Evolutionary conservation across 2,113 vertebrate genomes (phyloP).

Genomic region (Rhea pennata): DNA sequence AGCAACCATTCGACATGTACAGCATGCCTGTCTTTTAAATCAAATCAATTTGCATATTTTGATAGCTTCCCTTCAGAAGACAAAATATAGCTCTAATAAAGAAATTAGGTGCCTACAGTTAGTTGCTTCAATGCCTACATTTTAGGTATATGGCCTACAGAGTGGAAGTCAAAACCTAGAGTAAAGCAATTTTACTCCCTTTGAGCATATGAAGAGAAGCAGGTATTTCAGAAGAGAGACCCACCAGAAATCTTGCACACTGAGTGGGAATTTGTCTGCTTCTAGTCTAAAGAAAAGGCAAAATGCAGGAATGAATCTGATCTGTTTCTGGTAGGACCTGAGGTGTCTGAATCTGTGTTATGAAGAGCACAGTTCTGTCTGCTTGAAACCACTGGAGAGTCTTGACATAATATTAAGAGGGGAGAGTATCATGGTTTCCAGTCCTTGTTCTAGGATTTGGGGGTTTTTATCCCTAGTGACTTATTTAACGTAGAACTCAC

Average conservation of each 20-base stretch:
- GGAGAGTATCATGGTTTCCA: not conserved
- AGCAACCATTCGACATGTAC: not conserved
- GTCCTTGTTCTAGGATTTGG: not conserved
- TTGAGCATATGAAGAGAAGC: not conserved
- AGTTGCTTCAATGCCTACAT: not conserved
- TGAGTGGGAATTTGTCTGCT: not conserved
- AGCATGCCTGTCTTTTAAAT: not conserved
- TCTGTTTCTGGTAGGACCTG: not conserved
- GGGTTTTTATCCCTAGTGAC: not conserved
- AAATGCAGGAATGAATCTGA: not conserved
- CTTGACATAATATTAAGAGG: not conserved
- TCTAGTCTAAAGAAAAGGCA: not conserved
- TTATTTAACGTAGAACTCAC: not conserved
- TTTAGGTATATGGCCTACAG: not conserved
- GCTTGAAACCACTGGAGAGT: not conserved
- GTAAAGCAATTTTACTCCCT: not conserved
- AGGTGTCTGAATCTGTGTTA: not conserved
- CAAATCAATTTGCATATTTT: not conserved
- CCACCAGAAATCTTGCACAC: not conserved
- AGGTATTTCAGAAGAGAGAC: not conserved
- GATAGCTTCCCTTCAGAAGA: not conserved
- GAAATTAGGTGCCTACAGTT: not conserved
- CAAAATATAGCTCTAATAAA: not conserved
- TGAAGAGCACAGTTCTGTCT: not conserved
- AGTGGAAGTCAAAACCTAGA: not conserved